Evolutionary conservation across 2,797 vertebrate genomes (phyloP).

Genomic region (Enteromius argenteus): DNA sequence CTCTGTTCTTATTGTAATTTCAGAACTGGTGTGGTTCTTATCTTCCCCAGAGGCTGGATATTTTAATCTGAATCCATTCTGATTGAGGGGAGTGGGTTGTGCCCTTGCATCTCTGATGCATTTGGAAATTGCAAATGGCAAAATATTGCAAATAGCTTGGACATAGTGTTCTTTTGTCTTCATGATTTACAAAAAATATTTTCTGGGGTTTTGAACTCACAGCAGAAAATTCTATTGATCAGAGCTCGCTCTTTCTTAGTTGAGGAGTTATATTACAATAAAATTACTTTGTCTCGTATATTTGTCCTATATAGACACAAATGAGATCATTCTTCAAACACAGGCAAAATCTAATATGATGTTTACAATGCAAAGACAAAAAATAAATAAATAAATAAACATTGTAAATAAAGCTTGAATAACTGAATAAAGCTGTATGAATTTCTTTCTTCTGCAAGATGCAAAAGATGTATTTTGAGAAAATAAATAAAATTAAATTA

Average conservation of each 20-base stretch:
- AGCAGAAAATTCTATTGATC: not conserved
- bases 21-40: constrained; percentile 45
- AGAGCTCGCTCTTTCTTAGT: not conserved
- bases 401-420: not conserved
- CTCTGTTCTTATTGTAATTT: constrained; percentile 58
- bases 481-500: not conserved
- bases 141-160: constrained; percentile 3
- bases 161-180: constrained; percentile 22
- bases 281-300: not conserved
- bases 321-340: not conserved
- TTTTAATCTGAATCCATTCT: constrained; percentile 50
- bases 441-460: not conserved
- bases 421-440: not conserved
- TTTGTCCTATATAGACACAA: constrained; percentile 1
- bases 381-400: not conserved
- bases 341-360: not conserved
- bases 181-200: constrained; percentile 6
- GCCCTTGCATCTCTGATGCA: constrained; percentile 42
- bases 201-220: not conserved
- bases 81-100: constrained; percentile 32
- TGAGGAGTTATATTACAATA: not conserved
- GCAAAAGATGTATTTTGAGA: not conserved
- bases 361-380: not conserved
- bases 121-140: constrained; percentile 29
- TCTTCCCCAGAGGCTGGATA: constrained; percentile 26